A percentile compares a stretch with the other conserved stretches of the same genome.
These are phyloP conservation scores for Perodicticus potto DNA, from an alignment of 2,797 vertebrate genomes.

Conservation along the genomic window DNA sequence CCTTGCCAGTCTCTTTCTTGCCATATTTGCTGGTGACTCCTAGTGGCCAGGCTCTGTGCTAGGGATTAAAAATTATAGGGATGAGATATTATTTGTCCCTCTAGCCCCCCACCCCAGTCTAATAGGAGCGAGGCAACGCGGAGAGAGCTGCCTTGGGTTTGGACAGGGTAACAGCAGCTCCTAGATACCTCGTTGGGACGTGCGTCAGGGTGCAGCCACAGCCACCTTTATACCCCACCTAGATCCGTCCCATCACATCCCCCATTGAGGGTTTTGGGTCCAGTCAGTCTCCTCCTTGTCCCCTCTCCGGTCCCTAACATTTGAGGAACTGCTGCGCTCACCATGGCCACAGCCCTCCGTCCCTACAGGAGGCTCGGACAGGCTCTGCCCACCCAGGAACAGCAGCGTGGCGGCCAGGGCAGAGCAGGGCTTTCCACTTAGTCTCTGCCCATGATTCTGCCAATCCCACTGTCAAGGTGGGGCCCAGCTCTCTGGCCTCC, in stretches of 20 bases:
- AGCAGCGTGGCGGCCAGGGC: rapidly evolving
- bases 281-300: not conserved
- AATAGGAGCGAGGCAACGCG: not conserved
- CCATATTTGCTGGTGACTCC: not conserved
- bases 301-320: not conserved
- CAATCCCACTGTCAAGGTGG: not conserved
- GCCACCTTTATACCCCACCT: rapidly evolving
- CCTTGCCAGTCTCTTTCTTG: not conserved
- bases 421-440: not conserved
- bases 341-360: rapidly evolving
- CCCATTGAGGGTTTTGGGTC: not conserved
- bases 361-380: not conserved
- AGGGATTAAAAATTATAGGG: too few species aligned
- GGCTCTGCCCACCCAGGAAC: rapidly evolving
- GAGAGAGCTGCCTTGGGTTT: not conserved
- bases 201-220: rapidly evolving
- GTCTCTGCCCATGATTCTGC: rapidly evolving
- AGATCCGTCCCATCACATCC: too few species aligned
- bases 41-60: not conserved
- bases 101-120: rapidly evolving
- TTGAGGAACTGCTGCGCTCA: not conserved
- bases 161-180: not conserved
- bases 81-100: not conserved
- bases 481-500: not conserved
- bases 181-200: rapidly evolving